Conservation (phyloP, 2,797 vertebrate genomes). For the Miichthys miiuy region DNA sequence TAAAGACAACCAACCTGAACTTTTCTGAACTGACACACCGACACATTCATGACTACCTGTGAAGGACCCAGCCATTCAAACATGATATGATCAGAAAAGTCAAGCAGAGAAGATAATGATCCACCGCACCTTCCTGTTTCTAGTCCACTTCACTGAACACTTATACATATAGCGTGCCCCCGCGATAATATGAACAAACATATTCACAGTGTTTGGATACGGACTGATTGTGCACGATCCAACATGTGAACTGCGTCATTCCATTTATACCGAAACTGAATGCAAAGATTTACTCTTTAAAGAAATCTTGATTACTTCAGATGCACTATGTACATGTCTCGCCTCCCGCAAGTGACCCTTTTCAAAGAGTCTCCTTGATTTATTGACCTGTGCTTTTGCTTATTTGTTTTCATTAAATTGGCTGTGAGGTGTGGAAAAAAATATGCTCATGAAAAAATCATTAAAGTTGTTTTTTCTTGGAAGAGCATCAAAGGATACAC, state of each 20-base stretch:
- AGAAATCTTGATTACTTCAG: neutral
- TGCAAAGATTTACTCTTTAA: neutral
- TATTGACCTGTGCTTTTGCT: constrained; percentile 15
- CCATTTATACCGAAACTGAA: neutral
- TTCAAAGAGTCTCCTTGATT: constrained; percentile 4
- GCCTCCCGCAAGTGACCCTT: neutral
- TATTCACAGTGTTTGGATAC: neutral
- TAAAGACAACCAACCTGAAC: constrained; percentile 10
- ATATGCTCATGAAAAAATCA: constrained; percentile 22
- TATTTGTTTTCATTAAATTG: constrained; percentile 23
- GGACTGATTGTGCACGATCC: neutral
- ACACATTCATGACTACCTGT: constrained; percentile 32
- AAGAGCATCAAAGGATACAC: neutral
- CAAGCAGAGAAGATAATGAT: constrained; percentile 46
- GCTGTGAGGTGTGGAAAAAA: constrained; percentile 7
- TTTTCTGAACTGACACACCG: constrained; percentile 6
- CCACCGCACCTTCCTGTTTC: constrained; percentile 40
- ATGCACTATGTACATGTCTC: neutral
- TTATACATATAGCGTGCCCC: neutral
- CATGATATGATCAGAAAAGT: constrained; percentile 23
- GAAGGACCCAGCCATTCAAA: constrained; percentile 26
- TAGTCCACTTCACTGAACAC: neutral
- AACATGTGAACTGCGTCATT: neutral
- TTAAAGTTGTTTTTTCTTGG: constrained; percentile 11
- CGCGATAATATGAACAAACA: neutral